Base-by-base conservation (phyloP, 1,140 invertebrate genomes). In the Nixonia krombeini region DNA sequence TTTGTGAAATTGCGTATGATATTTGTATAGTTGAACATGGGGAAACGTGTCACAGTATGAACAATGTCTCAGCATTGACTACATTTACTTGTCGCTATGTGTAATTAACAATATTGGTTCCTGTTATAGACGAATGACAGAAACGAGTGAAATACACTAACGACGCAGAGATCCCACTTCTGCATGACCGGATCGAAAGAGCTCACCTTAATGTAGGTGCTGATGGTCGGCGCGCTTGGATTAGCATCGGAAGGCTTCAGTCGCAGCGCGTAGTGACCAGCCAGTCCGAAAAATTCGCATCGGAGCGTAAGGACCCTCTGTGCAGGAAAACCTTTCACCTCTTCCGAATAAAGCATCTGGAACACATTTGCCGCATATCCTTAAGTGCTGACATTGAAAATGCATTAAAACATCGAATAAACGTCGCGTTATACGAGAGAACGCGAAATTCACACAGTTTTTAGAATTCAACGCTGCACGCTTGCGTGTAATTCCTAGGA, bases 281-380 rank as follows among this genome's bases (percentile, higher is more conserved):
- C 90, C 52, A 93, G 84, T 1, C 93, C 92, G 62, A 94, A 94
- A 12, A 92, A 86, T 67, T 93, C 90, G 63, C 93, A 94, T 15
- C 88, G 86, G 9, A 94, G 77, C 2, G 85, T 87, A 45, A 93
- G 80, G 1, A 88, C 85, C 8, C 88, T 87, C 17, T 89, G 83
- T n/a, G 87, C 87, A 8, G 91, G 89, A 77, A 91, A 92, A 0
- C 91, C 92, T 10, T 85, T 82, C 7, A 92, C 80, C 80, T 92
- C 90, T 82, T 92, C 91, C 37, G 87, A 85, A 73, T 90, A 90
- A 16, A 91, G 76, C 47, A 90, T 79, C 87, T 90, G 81, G 9
- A 84, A 65, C 35, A 5, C 35, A 50, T 17, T 9, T 1, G n/a
- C n/a, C n/a, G n/a, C n/a, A 44, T 31, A n/a, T 6, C 17, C 16